Evolutionary conservation across 2,113 vertebrate species (phyloP).

Genomic region (Beaufortia kweichowensis): DNA sequence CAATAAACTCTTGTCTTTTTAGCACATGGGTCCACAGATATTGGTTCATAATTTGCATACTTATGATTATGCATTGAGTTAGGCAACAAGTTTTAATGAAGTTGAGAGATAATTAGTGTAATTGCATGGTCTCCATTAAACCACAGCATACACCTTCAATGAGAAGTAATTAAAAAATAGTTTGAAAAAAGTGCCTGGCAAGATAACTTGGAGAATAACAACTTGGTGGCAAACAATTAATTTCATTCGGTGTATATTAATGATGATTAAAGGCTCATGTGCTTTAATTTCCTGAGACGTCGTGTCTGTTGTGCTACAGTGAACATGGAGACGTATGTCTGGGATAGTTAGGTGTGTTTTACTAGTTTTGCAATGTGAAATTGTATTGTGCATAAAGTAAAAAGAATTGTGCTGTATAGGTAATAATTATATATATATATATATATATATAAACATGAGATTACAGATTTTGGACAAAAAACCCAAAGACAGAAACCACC

Average conservation of each 20-base stretch:
- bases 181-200: neutral
- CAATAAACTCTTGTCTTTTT: neutral
- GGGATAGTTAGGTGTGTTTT: neutral
- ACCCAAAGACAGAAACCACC: neutral
- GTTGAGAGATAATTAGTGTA: slow-evolving; percentile 67
- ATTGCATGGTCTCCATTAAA: slow-evolving; percentile 70
- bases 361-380: too few species aligned
- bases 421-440: too few species aligned
- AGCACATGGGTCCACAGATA: neutral
- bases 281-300: neutral
- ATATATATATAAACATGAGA: too few species aligned
- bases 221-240: neutral
- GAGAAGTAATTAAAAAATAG: slow-evolving; percentile 63
- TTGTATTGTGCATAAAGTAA: too few species aligned
- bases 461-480: too few species aligned
- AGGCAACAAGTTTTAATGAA: slow-evolving; percentile 61
- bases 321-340: neutral
- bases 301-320: neutral
- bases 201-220: slow-evolving; percentile 1
- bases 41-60: slow-evolving; percentile 44
- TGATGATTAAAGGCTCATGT: slow-evolving; percentile 12
- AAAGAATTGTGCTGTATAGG: too few species aligned
- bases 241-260: neutral
- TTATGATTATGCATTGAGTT: slow-evolving; percentile 58
- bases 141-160: slow-evolving; percentile 69